These are phyloP conservation scores for Ictalurus furcatus DNA, from an alignment of 2,113 vertebrate species.

Conservation along the genomic window DNA sequence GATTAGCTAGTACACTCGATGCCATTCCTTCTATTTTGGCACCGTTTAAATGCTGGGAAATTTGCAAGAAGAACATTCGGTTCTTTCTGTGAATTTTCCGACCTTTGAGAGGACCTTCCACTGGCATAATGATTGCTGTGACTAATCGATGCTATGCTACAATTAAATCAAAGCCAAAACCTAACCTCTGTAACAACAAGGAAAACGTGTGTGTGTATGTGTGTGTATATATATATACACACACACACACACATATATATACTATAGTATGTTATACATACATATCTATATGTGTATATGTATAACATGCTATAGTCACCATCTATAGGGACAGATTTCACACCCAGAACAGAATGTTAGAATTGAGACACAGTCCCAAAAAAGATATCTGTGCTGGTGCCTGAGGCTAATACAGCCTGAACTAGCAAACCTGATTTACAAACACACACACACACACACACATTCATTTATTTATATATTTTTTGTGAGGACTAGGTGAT, in stretches of 20 bases:
- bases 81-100: background rate
- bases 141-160: background rate
- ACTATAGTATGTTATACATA: too few relatives aligned
- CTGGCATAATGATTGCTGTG: background rate
- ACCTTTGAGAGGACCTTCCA: background rate
- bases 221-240: too few relatives aligned
- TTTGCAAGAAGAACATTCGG: background rate
- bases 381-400: conserved; percentile 1
- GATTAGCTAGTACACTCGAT: background rate
- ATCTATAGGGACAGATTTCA: background rate
- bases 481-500: background rate
- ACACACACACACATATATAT: too few relatives aligned
- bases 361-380: background rate
- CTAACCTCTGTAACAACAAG: background rate
- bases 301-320: background rate
- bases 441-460: background rate
- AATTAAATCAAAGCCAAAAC: background rate
- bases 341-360: background rate
- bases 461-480: background rate
- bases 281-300: too few relatives aligned
- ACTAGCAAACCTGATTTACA: conserved; percentile 25
- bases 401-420: conserved; percentile 13
- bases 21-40: background rate
- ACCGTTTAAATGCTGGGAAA: background rate
- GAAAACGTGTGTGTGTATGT: too few relatives aligned